Percentiles rank a stretch among this genome's conserved stretches.
Evolutionary conservation across 2,113 vertebrate species (phyloP).

Genomic region (Paramormyrops kingsleyae): DNA sequence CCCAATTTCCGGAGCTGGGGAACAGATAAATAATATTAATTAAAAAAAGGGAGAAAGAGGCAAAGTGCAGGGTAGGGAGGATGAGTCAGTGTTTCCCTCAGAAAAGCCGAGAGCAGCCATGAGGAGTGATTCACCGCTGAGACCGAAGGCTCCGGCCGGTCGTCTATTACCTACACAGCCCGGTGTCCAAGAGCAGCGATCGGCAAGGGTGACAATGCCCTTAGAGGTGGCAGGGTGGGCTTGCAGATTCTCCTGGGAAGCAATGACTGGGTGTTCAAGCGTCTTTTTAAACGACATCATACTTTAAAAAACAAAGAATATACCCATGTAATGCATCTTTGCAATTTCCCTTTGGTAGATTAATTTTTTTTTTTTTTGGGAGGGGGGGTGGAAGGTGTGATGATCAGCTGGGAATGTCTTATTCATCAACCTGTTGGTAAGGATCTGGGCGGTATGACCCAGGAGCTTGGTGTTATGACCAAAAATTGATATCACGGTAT

Average conservation of each 20-base stretch:
- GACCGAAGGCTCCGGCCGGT: neutral
- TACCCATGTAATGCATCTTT: neutral
- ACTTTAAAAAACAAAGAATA: neutral
- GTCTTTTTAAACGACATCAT: neutral
- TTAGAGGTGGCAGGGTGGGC: neutral
- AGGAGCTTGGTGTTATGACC: neutral
- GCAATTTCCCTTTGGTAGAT: neutral
- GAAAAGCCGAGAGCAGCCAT: neutral
- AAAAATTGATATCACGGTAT: too few relatives aligned
- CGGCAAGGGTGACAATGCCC: neutral
- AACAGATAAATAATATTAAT: slow-evolving; percentile 31
- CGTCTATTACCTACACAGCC: neutral
- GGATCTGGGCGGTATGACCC: too few relatives aligned
- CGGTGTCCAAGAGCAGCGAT: neutral
- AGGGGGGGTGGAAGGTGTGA: neutral
- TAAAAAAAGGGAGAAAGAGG: slow-evolving; percentile 12
- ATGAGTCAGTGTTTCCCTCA: slow-evolving; percentile 25
- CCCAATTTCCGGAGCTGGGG: slow-evolving; percentile 20
- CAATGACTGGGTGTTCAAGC: neutral
- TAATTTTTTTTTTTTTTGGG: neutral
- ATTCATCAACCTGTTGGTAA: neutral
- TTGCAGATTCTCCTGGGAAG: neutral
- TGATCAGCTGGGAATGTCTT: neutral
- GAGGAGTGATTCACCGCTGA: slow-evolving; percentile 19
- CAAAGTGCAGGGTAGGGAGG: neutral